Conservation (phyloP, 2,113 vertebrate species). For the Corvus cornix region DNA sequence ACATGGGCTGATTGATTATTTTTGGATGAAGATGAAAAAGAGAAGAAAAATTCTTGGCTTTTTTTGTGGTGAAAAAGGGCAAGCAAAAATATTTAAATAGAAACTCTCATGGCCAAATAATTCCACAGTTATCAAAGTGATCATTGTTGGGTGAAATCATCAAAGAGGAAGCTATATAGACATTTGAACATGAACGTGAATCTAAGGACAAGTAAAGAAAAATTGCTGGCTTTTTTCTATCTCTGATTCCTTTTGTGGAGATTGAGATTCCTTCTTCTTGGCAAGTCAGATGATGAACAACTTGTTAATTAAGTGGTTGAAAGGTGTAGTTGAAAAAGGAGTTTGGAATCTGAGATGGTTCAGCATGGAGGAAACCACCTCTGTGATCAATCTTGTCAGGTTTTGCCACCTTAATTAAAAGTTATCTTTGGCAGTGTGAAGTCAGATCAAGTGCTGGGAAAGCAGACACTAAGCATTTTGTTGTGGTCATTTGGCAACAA, state of each 20-base stretch:
- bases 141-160: not conserved
- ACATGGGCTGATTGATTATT: not conserved
- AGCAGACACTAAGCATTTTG: not conserved
- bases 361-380: not conserved
- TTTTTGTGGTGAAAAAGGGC: not conserved
- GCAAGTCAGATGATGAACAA: not conserved
- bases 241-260: not conserved
- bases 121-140: not conserved
- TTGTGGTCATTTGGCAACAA: not conserved
- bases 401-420: slow-evolving; percentile 12
- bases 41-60: not conserved
- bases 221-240: not conserved
- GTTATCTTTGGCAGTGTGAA: not conserved
- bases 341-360: not conserved
- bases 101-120: not conserved
- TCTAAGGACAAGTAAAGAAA: not conserved
- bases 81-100: not conserved
- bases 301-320: slow-evolving; percentile 20
- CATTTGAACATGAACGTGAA: not conserved
- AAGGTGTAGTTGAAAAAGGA: not conserved
- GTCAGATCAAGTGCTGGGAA: not conserved
- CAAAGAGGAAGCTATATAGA: not conserved
- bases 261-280: not conserved
- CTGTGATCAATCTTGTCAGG: not conserved
- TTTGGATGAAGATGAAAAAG: not conserved